Percentiles rank a stretch among this genome's conserved stretches.
These are phyloP conservation scores for Ovibos moschatus DNA, from an alignment of 2,113 vertebrate genomes.

Conservation along the genomic window DNA sequence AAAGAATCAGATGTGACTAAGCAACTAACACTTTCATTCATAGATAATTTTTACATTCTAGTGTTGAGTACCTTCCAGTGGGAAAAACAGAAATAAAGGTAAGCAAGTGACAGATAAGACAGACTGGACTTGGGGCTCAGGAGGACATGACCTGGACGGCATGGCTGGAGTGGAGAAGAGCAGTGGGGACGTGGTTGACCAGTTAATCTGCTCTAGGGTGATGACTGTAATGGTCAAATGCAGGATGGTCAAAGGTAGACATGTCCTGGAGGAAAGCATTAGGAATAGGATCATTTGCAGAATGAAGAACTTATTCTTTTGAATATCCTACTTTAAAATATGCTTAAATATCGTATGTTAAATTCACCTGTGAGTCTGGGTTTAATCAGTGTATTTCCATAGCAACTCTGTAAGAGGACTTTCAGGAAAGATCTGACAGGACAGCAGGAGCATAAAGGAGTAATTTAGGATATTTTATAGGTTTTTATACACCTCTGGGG, in stretches of 20 bases:
- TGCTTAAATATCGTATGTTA: not conserved
- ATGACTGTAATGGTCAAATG: not conserved
- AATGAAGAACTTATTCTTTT: not conserved
- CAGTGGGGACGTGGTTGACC: rapidly evolving
- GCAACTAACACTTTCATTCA: not conserved
- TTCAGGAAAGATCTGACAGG: not conserved
- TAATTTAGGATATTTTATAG: not conserved
- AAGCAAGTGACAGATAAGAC: not conserved
- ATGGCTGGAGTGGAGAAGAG: not conserved
- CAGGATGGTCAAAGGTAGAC: not conserved
- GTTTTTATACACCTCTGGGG: not conserved
- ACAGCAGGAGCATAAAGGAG: not conserved
- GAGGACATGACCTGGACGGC: not conserved
- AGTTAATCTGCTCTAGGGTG: not conserved
- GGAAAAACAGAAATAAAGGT: not conserved
- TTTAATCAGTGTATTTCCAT: not conserved
- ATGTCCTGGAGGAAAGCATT: not conserved
- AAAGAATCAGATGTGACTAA: not conserved
- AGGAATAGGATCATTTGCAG: not conserved
- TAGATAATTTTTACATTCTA: not conserved
- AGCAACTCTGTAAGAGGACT: not conserved
- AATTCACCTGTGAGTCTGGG: not conserved
- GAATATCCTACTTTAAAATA: not conserved
- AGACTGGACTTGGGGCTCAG: not conserved
- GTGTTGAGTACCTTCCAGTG: not conserved